Percentiles rank a stretch among this genome's conserved stretches.
Evolutionary conservation across 2,113 vertebrate genomes (phyloP).

Genomic region (Hylia prasina): DNA sequence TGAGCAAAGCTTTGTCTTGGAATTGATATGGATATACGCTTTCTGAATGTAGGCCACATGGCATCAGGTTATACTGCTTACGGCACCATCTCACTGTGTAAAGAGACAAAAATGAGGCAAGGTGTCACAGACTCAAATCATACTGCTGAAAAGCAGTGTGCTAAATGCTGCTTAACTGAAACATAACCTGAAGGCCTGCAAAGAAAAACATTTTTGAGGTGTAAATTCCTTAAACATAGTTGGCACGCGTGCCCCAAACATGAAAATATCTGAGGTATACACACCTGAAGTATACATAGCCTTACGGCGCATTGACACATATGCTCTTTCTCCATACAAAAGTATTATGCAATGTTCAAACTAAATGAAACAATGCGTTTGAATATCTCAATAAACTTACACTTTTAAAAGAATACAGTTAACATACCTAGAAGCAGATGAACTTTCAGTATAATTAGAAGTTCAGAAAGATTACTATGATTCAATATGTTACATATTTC

Average conservation of each 20-base stretch:
- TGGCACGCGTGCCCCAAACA: background rate
- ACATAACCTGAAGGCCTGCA: background rate
- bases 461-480: background rate
- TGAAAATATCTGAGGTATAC: background rate
- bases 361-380: background rate
- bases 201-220: background rate
- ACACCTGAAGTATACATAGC: background rate
- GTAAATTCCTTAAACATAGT: background rate
- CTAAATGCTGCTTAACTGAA: background rate
- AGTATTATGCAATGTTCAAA: background rate
- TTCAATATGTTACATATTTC: background rate
- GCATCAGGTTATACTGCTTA: background rate
- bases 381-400: background rate
- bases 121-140: background rate
- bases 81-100: background rate
- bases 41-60: background rate
- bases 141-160: background rate
- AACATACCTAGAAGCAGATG: background rate
- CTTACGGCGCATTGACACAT: accelerated
- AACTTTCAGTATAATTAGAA: background rate
- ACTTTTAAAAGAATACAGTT: background rate
- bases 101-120: background rate
- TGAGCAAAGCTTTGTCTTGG: background rate
- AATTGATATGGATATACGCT: background rate
- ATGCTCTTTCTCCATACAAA: background rate